Conservation (phyloP, 30 jellyfish, hydroid and myxozoan species). For the Chrysaora quinquecirrha region DNA sequence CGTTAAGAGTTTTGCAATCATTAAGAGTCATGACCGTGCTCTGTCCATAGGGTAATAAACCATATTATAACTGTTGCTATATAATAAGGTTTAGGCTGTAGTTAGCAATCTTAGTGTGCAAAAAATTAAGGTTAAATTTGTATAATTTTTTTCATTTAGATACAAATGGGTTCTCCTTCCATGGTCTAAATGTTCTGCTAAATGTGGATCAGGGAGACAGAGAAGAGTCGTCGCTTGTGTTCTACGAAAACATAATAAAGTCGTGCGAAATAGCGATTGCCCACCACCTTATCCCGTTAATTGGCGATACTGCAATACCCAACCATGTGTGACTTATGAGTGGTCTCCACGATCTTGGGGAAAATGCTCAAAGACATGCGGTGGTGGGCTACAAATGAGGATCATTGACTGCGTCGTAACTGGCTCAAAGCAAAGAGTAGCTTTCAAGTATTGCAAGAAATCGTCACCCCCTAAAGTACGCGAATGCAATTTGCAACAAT, state of each 20-base stretch:
- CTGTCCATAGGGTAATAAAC: no score
- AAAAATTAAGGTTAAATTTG: no score
- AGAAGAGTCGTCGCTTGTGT: conserved; percentile 80
- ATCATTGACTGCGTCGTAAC: conserved; percentile 47
- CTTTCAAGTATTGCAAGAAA: conserved; percentile 40
- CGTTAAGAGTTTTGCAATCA: no score
- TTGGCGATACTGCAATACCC: conserved; percentile 41
- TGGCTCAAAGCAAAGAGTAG: conserved; percentile 21
- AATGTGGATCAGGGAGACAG: conserved; percentile 83
- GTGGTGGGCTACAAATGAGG: conserved; percentile 79
- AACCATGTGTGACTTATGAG: conserved; percentile 64
- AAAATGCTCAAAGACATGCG: conserved; percentile 80
- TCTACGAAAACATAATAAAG: conserved; percentile 4
- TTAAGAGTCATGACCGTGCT: no score
- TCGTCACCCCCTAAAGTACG: conserved; percentile 41
- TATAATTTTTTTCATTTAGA: conserved; percentile 57
- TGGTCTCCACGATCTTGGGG: conserved; percentile 83
- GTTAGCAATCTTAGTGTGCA: no score
- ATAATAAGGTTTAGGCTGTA: no score
- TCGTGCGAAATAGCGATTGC: conserved; percentile 46
- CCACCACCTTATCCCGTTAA: conserved; percentile 70
- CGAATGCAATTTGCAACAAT: conserved; percentile 66
- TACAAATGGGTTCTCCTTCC: conserved; percentile 71
- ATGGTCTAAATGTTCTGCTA: conserved; percentile 84
- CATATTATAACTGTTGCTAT: no score